Percentiles rank a stretch among this genome's conserved stretches.
phyloP scores from a whole-genome alignment of 2,113 vertebrate species.

The Ciconia maguari region DNA sequence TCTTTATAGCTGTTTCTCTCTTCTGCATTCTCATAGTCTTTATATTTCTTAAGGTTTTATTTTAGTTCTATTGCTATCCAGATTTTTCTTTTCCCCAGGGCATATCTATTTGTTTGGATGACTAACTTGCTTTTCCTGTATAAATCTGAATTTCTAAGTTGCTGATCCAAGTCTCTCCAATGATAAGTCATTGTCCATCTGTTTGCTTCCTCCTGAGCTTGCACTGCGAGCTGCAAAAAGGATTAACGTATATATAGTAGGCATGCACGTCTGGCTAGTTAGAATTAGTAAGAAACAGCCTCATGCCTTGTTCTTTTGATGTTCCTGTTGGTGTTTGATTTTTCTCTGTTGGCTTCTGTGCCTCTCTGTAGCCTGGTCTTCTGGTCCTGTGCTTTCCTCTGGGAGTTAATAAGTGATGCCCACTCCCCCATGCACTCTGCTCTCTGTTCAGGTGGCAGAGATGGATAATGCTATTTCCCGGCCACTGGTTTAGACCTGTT shows the following conservation, averaged over 20 bases:
- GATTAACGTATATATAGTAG: background rate
- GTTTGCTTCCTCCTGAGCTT: background rate
- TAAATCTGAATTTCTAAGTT: background rate
- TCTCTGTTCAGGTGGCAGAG: background rate
- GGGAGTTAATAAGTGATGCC: background rate
- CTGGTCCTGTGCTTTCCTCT: background rate
- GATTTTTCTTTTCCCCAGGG: constrained; percentile 16
- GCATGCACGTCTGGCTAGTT: background rate
- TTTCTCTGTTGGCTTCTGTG: background rate
- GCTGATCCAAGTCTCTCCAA: constrained; percentile 2
- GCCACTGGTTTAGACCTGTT: background rate
- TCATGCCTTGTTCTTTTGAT: background rate
- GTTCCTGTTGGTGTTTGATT: background rate
- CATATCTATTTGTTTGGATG: constrained; percentile 9
- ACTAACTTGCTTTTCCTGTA: constrained; percentile 1
- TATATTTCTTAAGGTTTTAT: background rate
- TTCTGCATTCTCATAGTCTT: background rate
- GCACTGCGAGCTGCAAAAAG: background rate
- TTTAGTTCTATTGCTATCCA: background rate
- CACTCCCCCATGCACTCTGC: background rate
- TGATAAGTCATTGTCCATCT: constrained; percentile 26
- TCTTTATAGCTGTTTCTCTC: background rate
- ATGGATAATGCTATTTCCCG: background rate
- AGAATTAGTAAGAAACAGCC: background rate
- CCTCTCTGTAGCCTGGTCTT: background rate